phyloP scores from a whole-genome alignment of 2,113 vertebrate genomes.

The Urocolius indicus region DNA sequence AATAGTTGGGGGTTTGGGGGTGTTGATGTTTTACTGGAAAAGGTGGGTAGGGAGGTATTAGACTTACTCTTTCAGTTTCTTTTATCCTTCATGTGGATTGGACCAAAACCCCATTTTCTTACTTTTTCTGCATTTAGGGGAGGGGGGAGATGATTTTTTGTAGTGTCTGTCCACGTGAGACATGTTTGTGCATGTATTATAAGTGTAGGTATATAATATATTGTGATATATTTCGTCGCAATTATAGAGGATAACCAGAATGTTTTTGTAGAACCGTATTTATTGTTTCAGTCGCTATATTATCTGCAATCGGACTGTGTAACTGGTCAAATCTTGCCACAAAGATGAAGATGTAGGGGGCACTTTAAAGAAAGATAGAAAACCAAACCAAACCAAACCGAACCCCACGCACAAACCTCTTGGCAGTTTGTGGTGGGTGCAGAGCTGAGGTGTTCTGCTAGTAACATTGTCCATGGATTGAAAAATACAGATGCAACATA shows the following conservation, averaged over 20 bases:
- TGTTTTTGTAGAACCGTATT: slow-evolving; percentile 74
- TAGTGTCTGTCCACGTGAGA: slow-evolving; percentile 76
- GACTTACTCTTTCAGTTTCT: slow-evolving; percentile 36
- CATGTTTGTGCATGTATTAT: slow-evolving; percentile 79
- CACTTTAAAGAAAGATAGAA: slow-evolving; percentile 71
- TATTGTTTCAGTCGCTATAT: slow-evolving; percentile 66
- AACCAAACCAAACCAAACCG: not conserved
- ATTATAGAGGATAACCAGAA: slow-evolving; percentile 75
- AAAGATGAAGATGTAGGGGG: slow-evolving; percentile 49
- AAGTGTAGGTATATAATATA: slow-evolving; percentile 76
- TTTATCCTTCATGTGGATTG: slow-evolving; percentile 61
- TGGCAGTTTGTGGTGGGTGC: slow-evolving; percentile 29
- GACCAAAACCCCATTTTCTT: slow-evolving; percentile 77
- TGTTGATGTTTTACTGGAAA: slow-evolving; percentile 23
- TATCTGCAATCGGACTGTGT: slow-evolving; percentile 46
- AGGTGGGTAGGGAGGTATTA: slow-evolving; percentile 22
- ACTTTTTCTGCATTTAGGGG: slow-evolving; percentile 64
- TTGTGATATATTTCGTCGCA: slow-evolving; percentile 70
- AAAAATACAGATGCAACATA: slow-evolving; percentile 12
- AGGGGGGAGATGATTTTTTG: slow-evolving; percentile 55
- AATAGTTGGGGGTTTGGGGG: not conserved
- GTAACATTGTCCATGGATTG: not conserved
- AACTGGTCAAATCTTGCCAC: slow-evolving; percentile 26
- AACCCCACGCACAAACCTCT: not conserved
- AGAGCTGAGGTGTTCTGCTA: slow-evolving; percentile 5